Evolutionary conservation across 53 echinoderm and acorn worm species (phyloP), one percentile per base, ranked within the genome.

Genomic region (Patiria pectinifera): DNA sequence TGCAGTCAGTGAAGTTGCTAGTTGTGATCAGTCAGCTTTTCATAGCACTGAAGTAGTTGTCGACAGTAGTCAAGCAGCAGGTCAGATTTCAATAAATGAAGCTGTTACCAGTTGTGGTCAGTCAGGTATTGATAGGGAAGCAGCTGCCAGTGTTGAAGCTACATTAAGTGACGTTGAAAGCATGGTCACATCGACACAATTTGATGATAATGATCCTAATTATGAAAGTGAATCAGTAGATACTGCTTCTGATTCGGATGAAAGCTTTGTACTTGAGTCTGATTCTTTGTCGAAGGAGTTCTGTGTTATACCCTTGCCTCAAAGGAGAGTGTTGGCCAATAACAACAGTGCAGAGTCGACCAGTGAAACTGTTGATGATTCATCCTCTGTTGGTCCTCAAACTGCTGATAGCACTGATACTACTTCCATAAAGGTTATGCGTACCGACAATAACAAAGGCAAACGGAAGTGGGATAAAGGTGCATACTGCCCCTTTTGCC

Each of bases 381-480:
- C 83, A 60, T 59, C 83, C 12, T 22, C 59, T 83, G 83, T 24
- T 59, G 23, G 24, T 35, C 35, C 35, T 61, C 23, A 60, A 59
- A 83, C 23, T 23, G 24, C 83, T 83, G 83, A 83, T 59, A 61
- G 61, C 7, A 61, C 59, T 19, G 83, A 83, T 46, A 83, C 12
- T 83, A n/a, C 83, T 22, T 83, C 83, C 22, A 93, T 95, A 45
- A 77, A 23, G 66, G 95, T 95, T 74, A 53, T 92, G 90, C 92
- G 84, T 76, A 95, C 95, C 81, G 62, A 88, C 24, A 95, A 95
- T 83, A 74, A n/a, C 45, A n/a, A 53, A 26, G 92, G 89, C 45
- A 95, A 95, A 91, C 78, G 94, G 43, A 87, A 82, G 75, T 95
- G 92, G 86, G 95, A 95, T 83, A 95, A 94, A 71, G 76, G 83